Evolutionary conservation across 2,113 vertebrate species (phyloP).

Genomic region (Bufo bufo): DNA sequence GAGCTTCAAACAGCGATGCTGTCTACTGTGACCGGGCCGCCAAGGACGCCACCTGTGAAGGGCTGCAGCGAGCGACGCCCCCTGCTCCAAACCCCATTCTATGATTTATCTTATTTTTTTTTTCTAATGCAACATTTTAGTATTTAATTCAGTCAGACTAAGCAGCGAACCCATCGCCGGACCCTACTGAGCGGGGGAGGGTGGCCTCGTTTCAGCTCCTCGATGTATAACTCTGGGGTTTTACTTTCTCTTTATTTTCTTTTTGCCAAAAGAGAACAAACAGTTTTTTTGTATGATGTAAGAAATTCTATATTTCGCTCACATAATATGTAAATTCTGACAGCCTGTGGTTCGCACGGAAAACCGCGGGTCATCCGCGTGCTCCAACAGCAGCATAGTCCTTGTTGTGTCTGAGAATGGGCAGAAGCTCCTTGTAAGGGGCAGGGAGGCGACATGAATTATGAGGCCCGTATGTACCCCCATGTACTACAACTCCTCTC

Average conservation of each 20-base stretch:
- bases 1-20: constrained; percentile 90
- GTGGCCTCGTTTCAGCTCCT: background rate
- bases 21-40: constrained; percentile 79
- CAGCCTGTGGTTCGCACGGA: too few species aligned
- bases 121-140: constrained; percentile 58
- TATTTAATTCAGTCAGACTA: constrained; percentile 40
- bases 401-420: too few species aligned
- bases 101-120: constrained; percentile 32
- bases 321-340: background rate
- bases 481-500: background rate
- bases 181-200: background rate
- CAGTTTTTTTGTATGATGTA: background rate
- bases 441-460: background rate
- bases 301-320: background rate
- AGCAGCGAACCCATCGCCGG: background rate
- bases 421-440: background rate
- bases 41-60: background rate
- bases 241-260: constrained; percentile 19
- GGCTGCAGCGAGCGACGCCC: constrained; percentile 1
- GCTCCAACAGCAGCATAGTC: background rate
- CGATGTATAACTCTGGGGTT: background rate
- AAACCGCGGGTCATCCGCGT: background rate
- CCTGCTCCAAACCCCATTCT: constrained; percentile 57
- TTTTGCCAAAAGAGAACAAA: constrained; percentile 32
- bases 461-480: background rate